Conservation (phyloP, 2,797 vertebrate species). For the Cyprinella venusta region DNA sequence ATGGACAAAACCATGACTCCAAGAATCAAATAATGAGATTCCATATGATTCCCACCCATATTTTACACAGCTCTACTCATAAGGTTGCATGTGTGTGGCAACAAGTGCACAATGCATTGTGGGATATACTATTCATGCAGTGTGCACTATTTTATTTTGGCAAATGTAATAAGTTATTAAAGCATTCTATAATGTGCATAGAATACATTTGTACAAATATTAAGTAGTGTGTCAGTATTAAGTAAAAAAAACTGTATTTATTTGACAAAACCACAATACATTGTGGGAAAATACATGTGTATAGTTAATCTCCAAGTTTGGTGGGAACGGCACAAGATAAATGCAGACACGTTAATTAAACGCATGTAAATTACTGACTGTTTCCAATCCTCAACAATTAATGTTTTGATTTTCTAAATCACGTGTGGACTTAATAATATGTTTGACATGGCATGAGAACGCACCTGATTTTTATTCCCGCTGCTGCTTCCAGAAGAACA, state of each 20-base stretch:
- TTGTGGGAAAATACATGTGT: background rate
- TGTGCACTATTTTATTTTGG: background rate
- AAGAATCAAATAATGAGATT: background rate
- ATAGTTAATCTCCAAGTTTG: background rate
- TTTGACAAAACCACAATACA: background rate
- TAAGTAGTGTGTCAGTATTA: background rate
- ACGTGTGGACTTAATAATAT: background rate
- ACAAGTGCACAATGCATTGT: background rate
- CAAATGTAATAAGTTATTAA: background rate
- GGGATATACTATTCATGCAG: background rate
- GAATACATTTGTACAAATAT: background rate
- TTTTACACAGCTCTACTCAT: background rate
- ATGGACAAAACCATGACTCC: background rate
- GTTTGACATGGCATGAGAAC: constrained; percentile 20
- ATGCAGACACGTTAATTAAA: background rate
- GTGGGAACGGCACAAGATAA: background rate
- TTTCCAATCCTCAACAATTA: background rate
- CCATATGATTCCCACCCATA: background rate
- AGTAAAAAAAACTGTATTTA: background rate
- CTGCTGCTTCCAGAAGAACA: constrained; percentile 12
- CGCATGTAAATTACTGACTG: background rate
- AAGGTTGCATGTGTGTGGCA: background rate
- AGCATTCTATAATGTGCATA: background rate
- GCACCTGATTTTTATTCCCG: constrained; percentile 5
- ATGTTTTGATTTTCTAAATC: background rate